A percentile compares a stretch with the other conserved stretches of the same genome.
phyloP scores from a whole-genome alignment of 2,888 invertebrate species.

The Lepidonotus clava region DNA sequence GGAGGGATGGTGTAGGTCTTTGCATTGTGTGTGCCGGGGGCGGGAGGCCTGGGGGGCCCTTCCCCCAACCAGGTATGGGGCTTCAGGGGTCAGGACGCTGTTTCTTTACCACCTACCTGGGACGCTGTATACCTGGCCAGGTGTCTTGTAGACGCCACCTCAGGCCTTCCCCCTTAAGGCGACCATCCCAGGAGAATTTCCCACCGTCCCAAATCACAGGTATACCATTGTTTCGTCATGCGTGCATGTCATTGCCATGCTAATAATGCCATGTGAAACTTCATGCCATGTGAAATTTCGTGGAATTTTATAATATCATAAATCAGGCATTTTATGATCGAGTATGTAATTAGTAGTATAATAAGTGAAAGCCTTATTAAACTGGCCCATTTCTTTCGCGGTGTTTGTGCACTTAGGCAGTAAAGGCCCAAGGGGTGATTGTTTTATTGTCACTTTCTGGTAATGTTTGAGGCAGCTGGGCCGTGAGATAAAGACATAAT shows the following conservation, averaged over 20 bases:
- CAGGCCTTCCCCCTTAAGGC: not conserved
- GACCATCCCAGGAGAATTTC: not conserved
- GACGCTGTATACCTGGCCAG: conserved; percentile 33
- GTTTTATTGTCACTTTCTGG: not conserved
- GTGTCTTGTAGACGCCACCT: conserved; percentile 13
- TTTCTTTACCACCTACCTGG: not conserved
- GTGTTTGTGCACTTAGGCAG: no score
- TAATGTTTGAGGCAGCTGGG: conserved; percentile 11
- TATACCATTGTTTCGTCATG: conserved; percentile 12
- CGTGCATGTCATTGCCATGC: no score
- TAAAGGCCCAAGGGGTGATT: not conserved
- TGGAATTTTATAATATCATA: no score
- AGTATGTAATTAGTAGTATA: no score
- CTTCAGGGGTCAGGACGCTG: not conserved
- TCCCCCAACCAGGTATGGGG: not conserved
- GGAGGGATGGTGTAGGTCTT: not conserved
- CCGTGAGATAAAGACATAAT: conserved; percentile 5
- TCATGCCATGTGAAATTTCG: no score
- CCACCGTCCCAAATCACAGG: no score
- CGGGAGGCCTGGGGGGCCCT: not conserved
- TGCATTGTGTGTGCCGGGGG: not conserved
- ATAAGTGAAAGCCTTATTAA: no score
- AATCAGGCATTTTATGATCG: no score
- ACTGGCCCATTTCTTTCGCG: no score
- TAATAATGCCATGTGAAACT: no score